phyloP scores from a whole-genome alignment of 2,888 invertebrate species.

The Gonocerus acuteangulatus region DNA sequence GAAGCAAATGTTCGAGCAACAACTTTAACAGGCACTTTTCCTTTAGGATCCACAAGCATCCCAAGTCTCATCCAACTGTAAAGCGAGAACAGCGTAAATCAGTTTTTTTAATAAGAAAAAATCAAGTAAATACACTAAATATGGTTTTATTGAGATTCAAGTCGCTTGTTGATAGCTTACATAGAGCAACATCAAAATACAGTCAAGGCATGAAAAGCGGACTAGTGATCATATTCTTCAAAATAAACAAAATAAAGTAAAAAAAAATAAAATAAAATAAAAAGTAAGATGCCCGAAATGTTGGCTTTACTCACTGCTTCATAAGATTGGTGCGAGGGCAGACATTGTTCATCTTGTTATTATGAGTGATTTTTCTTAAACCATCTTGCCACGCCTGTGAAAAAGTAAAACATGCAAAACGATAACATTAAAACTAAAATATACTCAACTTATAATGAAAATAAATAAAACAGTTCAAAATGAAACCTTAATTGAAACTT shows the following conservation, averaged over 20 bases:
- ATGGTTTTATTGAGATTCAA: not conserved
- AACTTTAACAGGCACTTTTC: constrained; percentile 93
- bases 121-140: no score
- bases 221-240: constrained; percentile 15
- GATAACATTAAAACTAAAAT: constrained; percentile 28
- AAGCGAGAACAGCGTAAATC: not conserved
- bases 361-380: constrained; percentile 84
- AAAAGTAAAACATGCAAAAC: constrained; percentile 44
- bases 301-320: constrained; percentile 83
- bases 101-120: no score
- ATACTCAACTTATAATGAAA: constrained; percentile 32
- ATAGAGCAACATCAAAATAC: constrained; percentile 12
- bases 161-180: not conserved
- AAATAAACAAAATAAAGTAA: constrained; percentile 27
- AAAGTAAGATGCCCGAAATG: constrained; percentile 4
- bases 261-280: constrained; percentile 12
- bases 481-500: constrained; percentile 5
- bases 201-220: constrained; percentile 21
- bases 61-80: constrained; percentile 96
- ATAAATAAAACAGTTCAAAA: constrained; percentile 18
- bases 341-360: constrained; percentile 91
- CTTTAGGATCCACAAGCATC: constrained; percentile 85
- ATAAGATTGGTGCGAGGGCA: constrained; percentile 90
- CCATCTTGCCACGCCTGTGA: constrained; percentile 85
- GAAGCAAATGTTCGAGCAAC: constrained; percentile 97